Base-by-base conservation (phyloP, 2,113 vertebrate genomes). In the Perca schrenkii region DNA sequence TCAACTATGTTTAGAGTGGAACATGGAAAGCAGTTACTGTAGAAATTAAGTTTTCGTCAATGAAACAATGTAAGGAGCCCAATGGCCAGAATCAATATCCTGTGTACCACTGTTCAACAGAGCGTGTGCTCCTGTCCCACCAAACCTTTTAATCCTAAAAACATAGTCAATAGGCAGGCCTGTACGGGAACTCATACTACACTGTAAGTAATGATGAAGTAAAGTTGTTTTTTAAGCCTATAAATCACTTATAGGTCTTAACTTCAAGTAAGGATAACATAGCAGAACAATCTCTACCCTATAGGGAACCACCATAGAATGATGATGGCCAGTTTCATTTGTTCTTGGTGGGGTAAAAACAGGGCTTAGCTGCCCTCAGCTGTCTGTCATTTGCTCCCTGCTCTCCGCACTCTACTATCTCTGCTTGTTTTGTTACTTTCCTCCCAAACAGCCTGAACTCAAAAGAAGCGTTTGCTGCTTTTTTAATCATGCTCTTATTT, bases 371-470 rank as follows among this genome's bases (percentile, higher is more conserved):
- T 52, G 31, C 67, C 40, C 68, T 82, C 62, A 78, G 65, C 60
- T 85, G 71, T 83, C 88, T 91, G 57, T 93, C 84, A 86, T 92
- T 87, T 86, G n/a, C 36, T 64, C 65, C 61, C 46, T 86, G 25
- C 62, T 74, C 73, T 83, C 80, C 66, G 76, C 70, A 58, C 36
- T 61, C 28, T 49, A 22, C 72, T 86, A 77, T 83, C 78, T 73
- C 50, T 74, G 73, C 54, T 67, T 16, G 52, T 82, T 54, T 31
- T 80, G 49, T 72, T 89, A 25, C 64, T 65, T 75, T 91, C 79
- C 82, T 65, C 84, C 69, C 76, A 89, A 68, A 76, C 31, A 36
- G 72, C 62, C 60, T 63, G 3, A 3, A 60, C 80, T 66, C 21
- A 73, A 10, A 84, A 84, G 88, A 69, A 81, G 60, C 6, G 40